A percentile compares a stretch with the other conserved stretches of the same genome.
phyloP scores from a whole-genome alignment of 2,888 invertebrate species.

The Diaperis boleti region DNA sequence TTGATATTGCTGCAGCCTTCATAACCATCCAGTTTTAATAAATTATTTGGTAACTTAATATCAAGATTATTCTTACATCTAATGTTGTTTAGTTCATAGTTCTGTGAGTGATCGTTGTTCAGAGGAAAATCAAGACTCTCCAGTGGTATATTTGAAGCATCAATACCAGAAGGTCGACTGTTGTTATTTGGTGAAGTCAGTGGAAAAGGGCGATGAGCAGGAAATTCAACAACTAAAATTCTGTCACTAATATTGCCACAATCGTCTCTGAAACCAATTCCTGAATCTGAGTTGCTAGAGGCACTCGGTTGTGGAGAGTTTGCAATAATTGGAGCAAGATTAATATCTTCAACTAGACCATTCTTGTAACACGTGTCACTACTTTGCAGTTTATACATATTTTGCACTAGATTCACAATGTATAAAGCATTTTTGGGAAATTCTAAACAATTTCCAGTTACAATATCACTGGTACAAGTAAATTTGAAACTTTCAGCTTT shows the following conservation, averaged over 20 bases:
- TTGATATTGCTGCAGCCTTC: conserved; percentile 45
- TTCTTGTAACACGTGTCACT: conserved; percentile 45
- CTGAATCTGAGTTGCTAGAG: conserved; percentile 95
- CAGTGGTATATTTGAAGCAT: conserved; percentile 57
- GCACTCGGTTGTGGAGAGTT: conserved; percentile 90
- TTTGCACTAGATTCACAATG: conserved; percentile 78
- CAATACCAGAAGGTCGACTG: conserved; percentile 61
- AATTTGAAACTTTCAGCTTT: conserved; percentile 88
- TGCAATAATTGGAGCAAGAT: conserved; percentile 71
- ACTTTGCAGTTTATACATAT: conserved; percentile 78
- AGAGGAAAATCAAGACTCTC: conserved; percentile 56
- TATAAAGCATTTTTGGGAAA: conserved; percentile 90
- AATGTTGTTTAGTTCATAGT: conserved; percentile 48
- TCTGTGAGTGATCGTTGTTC: conserved; percentile 46
- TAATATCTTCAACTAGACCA: conserved; percentile 52
- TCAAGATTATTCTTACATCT: conserved; percentile 44
- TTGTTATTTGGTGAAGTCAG: conserved; percentile 48
- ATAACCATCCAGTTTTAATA: conserved; percentile 42
- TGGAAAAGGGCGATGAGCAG: conserved; percentile 63
- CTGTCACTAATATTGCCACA: conserved; percentile 86
- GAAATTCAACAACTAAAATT: conserved; percentile 83
- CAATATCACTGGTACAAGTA: conserved; percentile 83
- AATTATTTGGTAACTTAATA: conserved; percentile 47
- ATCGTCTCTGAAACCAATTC: conserved; percentile 93
- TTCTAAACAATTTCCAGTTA: conserved; percentile 85